Conservation (phyloP, 1,140 invertebrate species). For the Epicauta chinensis region DNA sequence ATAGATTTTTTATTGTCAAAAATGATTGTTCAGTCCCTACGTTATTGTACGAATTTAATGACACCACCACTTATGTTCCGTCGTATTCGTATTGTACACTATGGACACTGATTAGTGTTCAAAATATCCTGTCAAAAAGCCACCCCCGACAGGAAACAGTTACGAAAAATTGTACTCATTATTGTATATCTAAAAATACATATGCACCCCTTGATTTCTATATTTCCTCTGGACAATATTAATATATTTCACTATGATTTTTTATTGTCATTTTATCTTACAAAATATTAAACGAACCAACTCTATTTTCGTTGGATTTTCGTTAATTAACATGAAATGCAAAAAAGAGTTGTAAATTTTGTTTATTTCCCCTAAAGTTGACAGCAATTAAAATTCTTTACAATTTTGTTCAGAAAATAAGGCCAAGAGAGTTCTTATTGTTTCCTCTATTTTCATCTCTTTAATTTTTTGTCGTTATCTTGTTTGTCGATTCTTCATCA, state of each 20-base stretch:
- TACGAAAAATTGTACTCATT: slow-evolving; percentile 37
- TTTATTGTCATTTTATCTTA: slow-evolving; percentile 29
- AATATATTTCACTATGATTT: slow-evolving; percentile 34
- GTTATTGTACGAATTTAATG: slow-evolving; percentile 9
- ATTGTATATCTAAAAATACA: slow-evolving; percentile 35
- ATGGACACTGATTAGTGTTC: slow-evolving; percentile 38
- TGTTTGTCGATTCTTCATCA: too few species aligned
- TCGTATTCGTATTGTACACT: slow-evolving; percentile 4
- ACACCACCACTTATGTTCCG: slow-evolving; percentile 9
- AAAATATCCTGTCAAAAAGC: slow-evolving; percentile 38
- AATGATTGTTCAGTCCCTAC: too few species aligned
- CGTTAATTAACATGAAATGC: too few species aligned
- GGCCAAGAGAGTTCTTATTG: too few species aligned
- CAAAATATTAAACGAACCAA: neutral
- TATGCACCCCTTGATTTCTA: slow-evolving; percentile 40
- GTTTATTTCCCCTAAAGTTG: too few species aligned
- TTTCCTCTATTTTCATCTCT: too few species aligned
- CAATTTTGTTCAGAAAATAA: too few species aligned
- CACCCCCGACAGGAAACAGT: slow-evolving; percentile 29
- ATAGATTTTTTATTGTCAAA: too few species aligned
- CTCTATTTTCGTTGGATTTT: neutral
- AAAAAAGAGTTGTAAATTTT: neutral
- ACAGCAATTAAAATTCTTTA: too few species aligned
- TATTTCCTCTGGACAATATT: slow-evolving; percentile 37
- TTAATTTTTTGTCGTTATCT: too few species aligned